Conservation (phyloP, 92 coral and sea anemone genomes). For the Nematostella vectensis region DNA sequence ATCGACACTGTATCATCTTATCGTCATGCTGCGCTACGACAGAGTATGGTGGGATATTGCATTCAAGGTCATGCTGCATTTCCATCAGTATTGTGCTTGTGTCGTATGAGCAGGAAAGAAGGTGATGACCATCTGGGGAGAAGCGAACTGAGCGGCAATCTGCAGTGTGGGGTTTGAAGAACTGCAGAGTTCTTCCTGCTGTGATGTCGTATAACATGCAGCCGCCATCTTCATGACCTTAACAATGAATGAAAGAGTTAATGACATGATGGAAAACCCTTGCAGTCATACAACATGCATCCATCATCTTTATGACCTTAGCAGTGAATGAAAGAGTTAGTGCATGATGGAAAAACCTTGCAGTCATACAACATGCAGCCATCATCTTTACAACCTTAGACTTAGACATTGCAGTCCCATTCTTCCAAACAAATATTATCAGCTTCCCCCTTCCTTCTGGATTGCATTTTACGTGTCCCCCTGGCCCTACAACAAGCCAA, state of each 20-base stretch:
- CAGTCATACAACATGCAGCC: too few species aligned
- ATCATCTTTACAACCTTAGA: too few species aligned
- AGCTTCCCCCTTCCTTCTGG: too few species aligned
- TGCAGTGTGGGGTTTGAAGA: slow-evolving; percentile 86
- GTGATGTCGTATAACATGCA: slow-evolving; percentile 94
- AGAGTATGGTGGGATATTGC: slow-evolving; percentile 63
- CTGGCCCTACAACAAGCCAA: too few species aligned
- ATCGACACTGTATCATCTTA: slow-evolving; percentile 94
- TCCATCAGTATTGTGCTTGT: slow-evolving; percentile 67
- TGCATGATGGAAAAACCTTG: too few species aligned
- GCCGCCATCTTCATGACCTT: slow-evolving; percentile 95
- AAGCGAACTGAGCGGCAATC: slow-evolving; percentile 96
- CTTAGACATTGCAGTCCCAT: too few species aligned
- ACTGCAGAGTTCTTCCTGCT: slow-evolving; percentile 77
- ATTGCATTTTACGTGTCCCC: too few species aligned
- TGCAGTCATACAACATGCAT: too few species aligned
- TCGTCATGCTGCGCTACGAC: slow-evolving; percentile 76
- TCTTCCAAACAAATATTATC: too few species aligned
- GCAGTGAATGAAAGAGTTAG: too few species aligned
- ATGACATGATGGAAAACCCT: too few species aligned
- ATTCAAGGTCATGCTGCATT: slow-evolving; percentile 53
- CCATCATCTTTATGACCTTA: too few species aligned
- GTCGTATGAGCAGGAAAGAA: slow-evolving; percentile 90
- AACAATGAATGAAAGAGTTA: neutral
- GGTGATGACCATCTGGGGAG: slow-evolving; percentile 83